Percentiles rank a stretch among this genome's conserved stretches.
These are phyloP conservation scores for Schrankia costaestrigalis DNA, from an alignment of 2,888 invertebrate genomes.

Conservation along the genomic window DNA sequence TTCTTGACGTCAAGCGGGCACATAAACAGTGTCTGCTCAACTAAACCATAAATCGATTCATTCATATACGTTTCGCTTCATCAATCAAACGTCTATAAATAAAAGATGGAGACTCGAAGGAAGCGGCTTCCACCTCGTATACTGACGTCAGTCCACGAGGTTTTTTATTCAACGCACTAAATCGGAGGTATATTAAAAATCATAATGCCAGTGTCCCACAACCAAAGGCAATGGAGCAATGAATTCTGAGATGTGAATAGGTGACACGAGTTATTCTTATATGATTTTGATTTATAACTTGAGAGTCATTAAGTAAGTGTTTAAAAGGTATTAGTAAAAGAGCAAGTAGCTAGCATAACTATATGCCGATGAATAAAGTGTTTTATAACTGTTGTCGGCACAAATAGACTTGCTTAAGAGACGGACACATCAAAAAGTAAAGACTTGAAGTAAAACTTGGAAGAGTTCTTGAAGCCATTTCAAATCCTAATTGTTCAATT, in stretches of 20 bases:
- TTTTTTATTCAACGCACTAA: constrained; percentile 24
- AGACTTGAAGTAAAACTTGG: no score
- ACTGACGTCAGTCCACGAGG: constrained; percentile 61
- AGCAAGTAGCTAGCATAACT: no score
- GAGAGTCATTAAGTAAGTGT: no score
- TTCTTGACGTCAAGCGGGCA: constrained; percentile 66
- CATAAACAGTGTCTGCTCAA: constrained; percentile 61
- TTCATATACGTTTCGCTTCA: constrained; percentile 69
- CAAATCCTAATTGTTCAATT: no score
- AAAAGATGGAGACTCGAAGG: constrained; percentile 64
- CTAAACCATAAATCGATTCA: constrained; percentile 72
- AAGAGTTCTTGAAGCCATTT: no score
- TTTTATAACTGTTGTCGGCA: no score
- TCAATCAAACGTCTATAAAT: constrained; percentile 73
- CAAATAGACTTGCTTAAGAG: no score
- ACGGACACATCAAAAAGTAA: no score
- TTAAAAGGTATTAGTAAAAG: no score
- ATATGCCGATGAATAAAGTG: no score
- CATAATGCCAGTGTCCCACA: constrained; percentile 1
- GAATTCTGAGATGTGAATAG: neutral
- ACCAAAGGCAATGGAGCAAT: neutral
- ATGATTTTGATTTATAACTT: no score
- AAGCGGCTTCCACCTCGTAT: constrained; percentile 52
- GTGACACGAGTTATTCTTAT: no score
- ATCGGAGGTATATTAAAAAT: constrained; percentile 3